Base-by-base conservation (phyloP, 2,113 vertebrate genomes). In the Crotalus viridis region DNA sequence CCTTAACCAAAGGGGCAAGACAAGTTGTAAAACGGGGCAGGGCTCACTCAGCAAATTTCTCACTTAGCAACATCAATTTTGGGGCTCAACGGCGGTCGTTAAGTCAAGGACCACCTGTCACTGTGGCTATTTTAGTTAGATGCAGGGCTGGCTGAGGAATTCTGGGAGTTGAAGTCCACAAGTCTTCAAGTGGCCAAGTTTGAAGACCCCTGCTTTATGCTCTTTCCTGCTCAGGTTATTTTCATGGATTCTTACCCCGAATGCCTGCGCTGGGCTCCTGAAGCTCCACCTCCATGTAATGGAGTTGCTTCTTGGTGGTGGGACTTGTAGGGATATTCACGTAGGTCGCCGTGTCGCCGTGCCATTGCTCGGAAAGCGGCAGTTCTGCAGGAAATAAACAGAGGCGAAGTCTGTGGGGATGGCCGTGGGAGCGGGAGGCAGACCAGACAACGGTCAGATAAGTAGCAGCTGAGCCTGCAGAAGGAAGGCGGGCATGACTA, bases 261-360 rank as follows among this genome's bases (percentile, higher is more conserved):
- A 98, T 91, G 22, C 95, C 96, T 4, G 96, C 94, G 15, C 96
- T 93, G 0, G 96, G 94, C 56, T 97, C 98, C 55, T 97, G 98
- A 92, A 98, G 98, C 94, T 98, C 98, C 95, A 98, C 94, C 95
- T 98, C 98, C 94, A 98, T 97, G 96, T 98, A 98, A 94, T 98
- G 98, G 74, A 98, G 98, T 93, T 98, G 98, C 94, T 97, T 97
- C 90, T 98, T 98, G 90, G 97, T 97, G 52, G 96, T 94, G 6
- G 98, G 98, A 94, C 98, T 98, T 94, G 97, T 94, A 13, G 98
- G 98, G 97, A 99, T 97, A 96, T 99, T 99, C 88, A 98, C 97
- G 56, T 90, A 93, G 3, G 51, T 91, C 10, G 93, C 59, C 86
- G 22, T 19, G 64, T 92, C 90, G 0, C 61, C 3, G 26, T 33